Evolutionary conservation across 2,888 invertebrate species (phyloP), one percentile per base, ranked within the genome.

Genomic region (Ichneumon xanthorius): DNA sequence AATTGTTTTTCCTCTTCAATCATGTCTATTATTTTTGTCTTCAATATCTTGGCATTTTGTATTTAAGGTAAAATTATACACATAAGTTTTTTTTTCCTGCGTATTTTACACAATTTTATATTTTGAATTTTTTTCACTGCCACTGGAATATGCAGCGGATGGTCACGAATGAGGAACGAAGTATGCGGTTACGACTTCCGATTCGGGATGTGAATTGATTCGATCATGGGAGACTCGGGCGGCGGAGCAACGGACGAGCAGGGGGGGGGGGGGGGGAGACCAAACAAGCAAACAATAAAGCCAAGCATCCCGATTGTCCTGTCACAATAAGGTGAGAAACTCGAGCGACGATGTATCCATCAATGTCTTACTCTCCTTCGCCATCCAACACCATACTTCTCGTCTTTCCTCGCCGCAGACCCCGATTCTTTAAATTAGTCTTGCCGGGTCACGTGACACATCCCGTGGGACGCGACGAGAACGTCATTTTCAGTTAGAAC

Each of bases 241-340:
- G 55, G 50, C 48, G 65, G 40, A 22, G 75, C 61, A 79, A 72
- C 70, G 73, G 48, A 67, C 61, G 50, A 11, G 55, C 73, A 77
- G 22, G 11, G 26, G 58, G 61, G 55, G 63, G 63, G 14, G 85
- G 9, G 85, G 76, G 81, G 79, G 80, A 80, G 73, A 88, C 88
- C 91, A 93, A 93, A 93, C 93, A 92, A 92, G 90, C 91, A 87
- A 90, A 93, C 92, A 92, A 92, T 90, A 72, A 88, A 84, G 88
- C 86, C 87, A 90, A 88, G 88, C 89, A 87, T 90, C 90, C 90
- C 91, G 88, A 91, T 92, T 92, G 90, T 92, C 88, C 81, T 88
- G 91, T 91, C 89, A 91, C 91, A 92, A 91, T 91, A 90, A 86
- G 73, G 82, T 87, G 89, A 78, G 79, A 79, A 91, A 90, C 90